Evolutionary conservation across 1,140 invertebrate species (phyloP).

Genomic region (Microvelia longipes): DNA sequence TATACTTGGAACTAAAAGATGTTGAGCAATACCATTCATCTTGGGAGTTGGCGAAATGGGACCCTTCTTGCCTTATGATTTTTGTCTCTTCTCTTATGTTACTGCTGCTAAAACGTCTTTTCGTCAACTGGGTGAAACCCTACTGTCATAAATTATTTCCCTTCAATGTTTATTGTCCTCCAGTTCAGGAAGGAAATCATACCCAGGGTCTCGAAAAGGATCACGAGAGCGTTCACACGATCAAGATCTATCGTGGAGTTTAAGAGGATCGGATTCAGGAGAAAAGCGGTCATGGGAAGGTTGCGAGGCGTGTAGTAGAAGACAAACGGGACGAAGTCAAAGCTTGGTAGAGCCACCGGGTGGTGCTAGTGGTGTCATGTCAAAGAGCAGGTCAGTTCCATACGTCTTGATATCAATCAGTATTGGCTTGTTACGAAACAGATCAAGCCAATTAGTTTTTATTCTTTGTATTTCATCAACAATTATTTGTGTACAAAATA

Average conservation of each 20-base stretch:
- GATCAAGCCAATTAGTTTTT: too few species aligned
- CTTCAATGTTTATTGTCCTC: too few species aligned
- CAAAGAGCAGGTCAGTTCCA: neutral
- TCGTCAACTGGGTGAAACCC: too few species aligned
- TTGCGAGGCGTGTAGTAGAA: neutral
- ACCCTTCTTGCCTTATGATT: too few species aligned
- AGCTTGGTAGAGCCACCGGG: conserved; percentile 1
- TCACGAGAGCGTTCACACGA: conserved; percentile 34
- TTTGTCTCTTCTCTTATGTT: too few species aligned
- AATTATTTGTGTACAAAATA: neutral
- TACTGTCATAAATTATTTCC: too few species aligned
- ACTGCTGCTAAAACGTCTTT: too few species aligned
- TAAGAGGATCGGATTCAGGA: neutral
- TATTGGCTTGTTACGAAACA: neutral
- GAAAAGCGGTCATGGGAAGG: neutral
- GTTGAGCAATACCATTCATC: too few species aligned
- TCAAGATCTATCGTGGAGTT: neutral
- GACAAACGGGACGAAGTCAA: neutral
- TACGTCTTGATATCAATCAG: neutral
- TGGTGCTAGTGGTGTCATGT: conserved; percentile 5
- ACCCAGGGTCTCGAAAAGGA: conserved; percentile 42
- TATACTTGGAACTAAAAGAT: too few species aligned
- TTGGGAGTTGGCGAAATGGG: too few species aligned
- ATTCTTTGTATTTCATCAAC: too few species aligned
- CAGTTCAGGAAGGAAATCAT: conserved; percentile 37